Evolutionary conservation across 2,888 invertebrate genomes (phyloP), one percentile per base, ranked within the genome.

Genomic region (Polydrusus pterygomalis): DNA sequence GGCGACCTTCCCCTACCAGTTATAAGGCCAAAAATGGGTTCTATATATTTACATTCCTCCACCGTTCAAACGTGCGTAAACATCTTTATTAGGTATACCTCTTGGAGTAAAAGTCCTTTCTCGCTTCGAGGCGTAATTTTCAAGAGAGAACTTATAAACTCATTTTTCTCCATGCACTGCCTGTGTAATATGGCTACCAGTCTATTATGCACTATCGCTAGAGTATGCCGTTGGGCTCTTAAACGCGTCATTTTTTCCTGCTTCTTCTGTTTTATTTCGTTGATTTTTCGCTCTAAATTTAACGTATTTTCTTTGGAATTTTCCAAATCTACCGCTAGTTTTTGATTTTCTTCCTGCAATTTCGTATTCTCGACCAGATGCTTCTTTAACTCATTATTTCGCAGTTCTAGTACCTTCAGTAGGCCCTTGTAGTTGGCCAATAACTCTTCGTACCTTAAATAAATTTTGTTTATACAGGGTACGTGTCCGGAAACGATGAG

Each of bases 371-470:
- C 85, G 10, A 80, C 79, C 51, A 83, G 80, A 15, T 83, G 81
- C 79, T 83, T 85, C 64, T 84, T 80, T 15, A 84, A 79, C 74
- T 86, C 87, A 25, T 81, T 81, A 40, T 82, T 82, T 80, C 84
- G 83, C 25, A 82, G 70, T 56, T 86, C 85, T 9, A 87, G 65
- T 13, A 86, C 77, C 81, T 86, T 85, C 13, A 87, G 77, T 25
- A 87, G 77, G 34, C 85, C 85, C 70, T 85, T 83, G 56, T 87
- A 83, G 73, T 82, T 86, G 3, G 83, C 79, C 13, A 85, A 56
- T 5, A 87, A 77, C 77, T 87, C 87, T 79, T 87, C 87, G 72
- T 86, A 85, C 75, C 86, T 86, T 49, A 43, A 79, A 45, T 2
- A n/a, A 47, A 9, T 47, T n/a, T 45, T 6, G n/a, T n/a, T n/a